These are phyloP conservation scores for Martes flavigula DNA, from an alignment of 2,797 vertebrate species.

Conservation along the genomic window DNA sequence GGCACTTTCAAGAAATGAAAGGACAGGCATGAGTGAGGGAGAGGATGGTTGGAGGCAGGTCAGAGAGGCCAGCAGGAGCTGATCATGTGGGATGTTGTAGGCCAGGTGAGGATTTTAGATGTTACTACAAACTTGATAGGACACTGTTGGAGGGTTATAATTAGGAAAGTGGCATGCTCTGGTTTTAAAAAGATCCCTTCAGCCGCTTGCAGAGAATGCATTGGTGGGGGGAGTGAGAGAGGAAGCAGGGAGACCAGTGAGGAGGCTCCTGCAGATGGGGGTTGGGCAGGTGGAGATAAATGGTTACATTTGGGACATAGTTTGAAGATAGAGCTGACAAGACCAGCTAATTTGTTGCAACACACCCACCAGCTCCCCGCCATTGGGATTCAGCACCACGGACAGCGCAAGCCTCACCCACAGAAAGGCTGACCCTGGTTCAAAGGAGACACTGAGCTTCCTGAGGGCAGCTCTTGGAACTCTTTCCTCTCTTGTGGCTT, in stretches of 20 bases:
- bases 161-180: neutral
- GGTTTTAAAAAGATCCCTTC: slow-evolving; percentile 1
- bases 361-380: accelerated
- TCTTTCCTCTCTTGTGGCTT: neutral
- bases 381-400: neutral
- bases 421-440: neutral
- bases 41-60: neutral
- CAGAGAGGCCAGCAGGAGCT: neutral
- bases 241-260: neutral
- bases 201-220: neutral
- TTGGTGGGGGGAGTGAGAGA: neutral
- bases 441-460: neutral
- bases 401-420: neutral
- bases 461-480: neutral
- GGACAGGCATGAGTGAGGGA: neutral
- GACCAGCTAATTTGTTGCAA: neutral
- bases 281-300: neutral
- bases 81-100: no score
- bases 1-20: neutral
- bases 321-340: neutral
- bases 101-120: neutral
- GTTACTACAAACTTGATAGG: neutral
- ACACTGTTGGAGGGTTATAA: neutral
- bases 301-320: neutral
- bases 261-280: neutral